Evolutionary conservation across 2,888 invertebrate genomes (phyloP), one percentile per base, ranked within the genome.

Genomic region (Lepidochrysops patricia): DNA sequence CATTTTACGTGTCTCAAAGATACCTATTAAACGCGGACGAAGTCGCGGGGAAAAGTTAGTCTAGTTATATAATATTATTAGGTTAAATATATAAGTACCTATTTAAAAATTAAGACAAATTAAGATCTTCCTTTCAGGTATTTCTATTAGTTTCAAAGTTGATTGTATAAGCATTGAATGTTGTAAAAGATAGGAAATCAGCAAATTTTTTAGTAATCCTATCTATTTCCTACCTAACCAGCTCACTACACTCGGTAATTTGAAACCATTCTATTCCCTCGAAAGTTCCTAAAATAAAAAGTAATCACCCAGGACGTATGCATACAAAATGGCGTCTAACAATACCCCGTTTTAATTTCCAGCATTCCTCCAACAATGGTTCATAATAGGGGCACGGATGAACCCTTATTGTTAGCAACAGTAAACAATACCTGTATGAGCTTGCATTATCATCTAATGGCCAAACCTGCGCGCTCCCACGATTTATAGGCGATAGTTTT

Each of bases 381-480:
- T 72, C 63, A 79, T 85, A 86, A 85, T 87, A 82, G 82, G 76
- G 77, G 73, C 75, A 76, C 79, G 80, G 84, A 85, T 81, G 85
- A 85, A 80, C 84, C 82, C 77, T 80, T 79, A 66, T 68, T 71
- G 70, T 70, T 79, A 77, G 80, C 75, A 78, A 81, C 80, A 80
- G 79, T 80, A 82, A 84, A 87, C 86, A 88, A 88, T 87, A 86
- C 87, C 86, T 86, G 67, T 64, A 77, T 84, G 84, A 87, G 84
- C 83, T 84, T 86, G 88, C 88, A 86, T 85, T 84, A 88, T 87
- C 87, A 83, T 74, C 80, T 85, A 85, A 86, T 86, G 85, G 84
- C 84, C 83, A 70, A 76, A 74, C 70, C 63, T 70, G 69, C 71
- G 67, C 77, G 76, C 84, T 84, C 82, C 77, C 82, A 84, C 80